phyloP scores from a whole-genome alignment of 2,113 vertebrate genomes.

The Festucalex cinctus region DNA sequence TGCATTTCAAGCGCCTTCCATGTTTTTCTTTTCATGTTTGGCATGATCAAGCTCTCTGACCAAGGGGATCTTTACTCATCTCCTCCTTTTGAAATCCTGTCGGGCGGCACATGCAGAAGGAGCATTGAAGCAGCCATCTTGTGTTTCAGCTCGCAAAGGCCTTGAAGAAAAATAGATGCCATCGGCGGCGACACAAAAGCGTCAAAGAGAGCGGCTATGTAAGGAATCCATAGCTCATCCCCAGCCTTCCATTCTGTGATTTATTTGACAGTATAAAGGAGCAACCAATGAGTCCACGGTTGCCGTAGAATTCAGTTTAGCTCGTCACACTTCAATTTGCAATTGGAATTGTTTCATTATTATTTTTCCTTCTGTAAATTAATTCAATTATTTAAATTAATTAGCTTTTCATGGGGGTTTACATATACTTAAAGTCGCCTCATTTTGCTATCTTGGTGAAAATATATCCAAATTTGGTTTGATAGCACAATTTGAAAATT shows the following conservation, averaged over 20 bases:
- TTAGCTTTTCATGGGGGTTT: too few relatives aligned
- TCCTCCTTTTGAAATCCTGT: slow-evolving; percentile 69
- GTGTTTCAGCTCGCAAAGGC: slow-evolving; percentile 53
- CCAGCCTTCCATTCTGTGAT: slow-evolving; percentile 32
- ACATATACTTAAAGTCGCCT: too few relatives aligned
- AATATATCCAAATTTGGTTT: too few relatives aligned
- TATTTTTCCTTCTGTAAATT: background rate
- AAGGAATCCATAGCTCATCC: slow-evolving; percentile 41
- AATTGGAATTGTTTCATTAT: background rate
- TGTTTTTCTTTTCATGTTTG: slow-evolving; percentile 60
- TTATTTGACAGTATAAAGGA: slow-evolving; percentile 30
- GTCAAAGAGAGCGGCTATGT: slow-evolving; percentile 36
- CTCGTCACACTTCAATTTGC: background rate
- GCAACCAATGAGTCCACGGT: slow-evolving; percentile 1
- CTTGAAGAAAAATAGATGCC: slow-evolving; percentile 50
- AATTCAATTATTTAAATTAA: background rate
- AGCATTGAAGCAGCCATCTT: slow-evolving; percentile 38
- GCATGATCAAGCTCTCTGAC: slow-evolving; percentile 61
- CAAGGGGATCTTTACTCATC: slow-evolving; percentile 54
- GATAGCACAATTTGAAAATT: too few relatives aligned
- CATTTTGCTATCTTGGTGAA: too few relatives aligned
- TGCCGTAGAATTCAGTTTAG: background rate
- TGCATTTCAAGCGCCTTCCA: slow-evolving; percentile 60
- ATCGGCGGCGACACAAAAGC: slow-evolving; percentile 50
- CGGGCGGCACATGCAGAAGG: slow-evolving; percentile 65